Evolutionary conservation across 2,888 invertebrate species (phyloP).

Genomic region (Blastobasis lacticolella): DNA sequence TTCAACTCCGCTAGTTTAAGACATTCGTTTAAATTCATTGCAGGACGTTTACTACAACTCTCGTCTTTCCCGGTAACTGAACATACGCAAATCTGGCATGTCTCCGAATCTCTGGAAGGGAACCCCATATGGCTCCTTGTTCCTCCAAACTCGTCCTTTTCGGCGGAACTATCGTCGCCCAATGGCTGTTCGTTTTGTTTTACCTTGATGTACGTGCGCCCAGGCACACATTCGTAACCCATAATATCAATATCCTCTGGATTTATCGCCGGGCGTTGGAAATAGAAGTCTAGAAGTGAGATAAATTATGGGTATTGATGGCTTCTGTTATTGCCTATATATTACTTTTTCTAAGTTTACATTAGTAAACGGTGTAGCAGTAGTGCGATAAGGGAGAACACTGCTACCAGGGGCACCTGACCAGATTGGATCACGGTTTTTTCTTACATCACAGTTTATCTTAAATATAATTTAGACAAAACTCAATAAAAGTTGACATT

Average conservation of each 20-base stretch:
- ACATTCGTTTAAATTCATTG: constrained; percentile 53
- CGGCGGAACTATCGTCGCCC: neutral
- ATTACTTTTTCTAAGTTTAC: neutral
- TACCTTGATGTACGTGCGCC: constrained; percentile 42
- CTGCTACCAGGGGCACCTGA: too few species aligned
- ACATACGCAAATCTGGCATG: constrained; percentile 50
- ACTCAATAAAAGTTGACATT: too few species aligned
- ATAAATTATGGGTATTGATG: neutral
- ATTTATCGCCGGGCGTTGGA: constrained; percentile 28
- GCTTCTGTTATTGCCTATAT: neutral
- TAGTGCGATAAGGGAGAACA: too few species aligned
- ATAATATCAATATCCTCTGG: constrained; percentile 14
- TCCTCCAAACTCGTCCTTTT: constrained; percentile 1
- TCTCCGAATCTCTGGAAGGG: constrained; percentile 22
- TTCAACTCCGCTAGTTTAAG: constrained; percentile 26
- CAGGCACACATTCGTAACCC: constrained; percentile 43
- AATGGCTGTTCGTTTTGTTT: constrained; percentile 6
- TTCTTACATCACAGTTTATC: too few species aligned
- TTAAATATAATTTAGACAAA: too few species aligned
- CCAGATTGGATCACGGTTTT: too few species aligned
- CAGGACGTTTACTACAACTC: constrained; percentile 45
- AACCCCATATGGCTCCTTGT: constrained; percentile 38
- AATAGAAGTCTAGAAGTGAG: constrained; percentile 41
- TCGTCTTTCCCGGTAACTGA: constrained; percentile 44
- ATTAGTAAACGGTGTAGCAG: too few species aligned